phyloP scores from a whole-genome alignment of 2,888 invertebrate genomes.

The Halictus quadricinctus region DNA sequence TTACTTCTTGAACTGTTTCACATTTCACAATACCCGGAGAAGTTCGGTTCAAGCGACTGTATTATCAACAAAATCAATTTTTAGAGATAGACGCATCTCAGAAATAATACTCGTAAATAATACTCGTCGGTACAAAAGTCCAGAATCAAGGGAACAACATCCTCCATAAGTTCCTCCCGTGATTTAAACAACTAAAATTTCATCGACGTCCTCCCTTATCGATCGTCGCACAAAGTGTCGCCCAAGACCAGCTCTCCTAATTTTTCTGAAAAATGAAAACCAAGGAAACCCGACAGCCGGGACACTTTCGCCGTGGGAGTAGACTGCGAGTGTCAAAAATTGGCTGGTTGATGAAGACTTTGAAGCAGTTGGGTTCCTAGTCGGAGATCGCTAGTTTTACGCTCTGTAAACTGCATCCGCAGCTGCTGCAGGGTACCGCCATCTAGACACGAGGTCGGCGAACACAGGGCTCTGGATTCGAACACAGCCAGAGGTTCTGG shows the following conservation, averaged over 20 bases:
- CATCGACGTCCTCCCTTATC: neutral
- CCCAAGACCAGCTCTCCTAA: neutral
- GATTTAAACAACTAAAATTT: neutral
- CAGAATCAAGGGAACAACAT: neutral
- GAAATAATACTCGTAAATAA: too few species aligned
- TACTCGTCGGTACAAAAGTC: neutral
- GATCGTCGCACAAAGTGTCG: neutral
- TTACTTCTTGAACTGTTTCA: too few species aligned
- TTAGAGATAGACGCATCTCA: too few species aligned
- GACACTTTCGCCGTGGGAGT: neutral
- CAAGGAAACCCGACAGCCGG: neutral
- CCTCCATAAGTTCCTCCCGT: neutral
- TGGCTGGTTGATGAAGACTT: conserved; percentile 28
- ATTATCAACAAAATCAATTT: too few species aligned
- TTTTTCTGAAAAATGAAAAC: neutral
- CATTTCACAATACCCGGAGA: too few species aligned
- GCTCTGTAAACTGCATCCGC: conserved; percentile 2
- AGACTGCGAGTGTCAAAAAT: conserved; percentile 41
- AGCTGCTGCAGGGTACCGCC: conserved; percentile 38
- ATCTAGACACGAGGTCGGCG: conserved; percentile 28
- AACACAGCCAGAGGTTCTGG: neutral
- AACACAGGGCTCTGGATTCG: neutral
- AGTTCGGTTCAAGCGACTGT: too few species aligned
- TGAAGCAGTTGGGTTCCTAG: conserved; percentile 31
- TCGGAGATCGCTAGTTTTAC: conserved; percentile 32